Evolutionary conservation across 2,888 invertebrate species (phyloP).

Genomic region (Blomia tropicalis): DNA sequence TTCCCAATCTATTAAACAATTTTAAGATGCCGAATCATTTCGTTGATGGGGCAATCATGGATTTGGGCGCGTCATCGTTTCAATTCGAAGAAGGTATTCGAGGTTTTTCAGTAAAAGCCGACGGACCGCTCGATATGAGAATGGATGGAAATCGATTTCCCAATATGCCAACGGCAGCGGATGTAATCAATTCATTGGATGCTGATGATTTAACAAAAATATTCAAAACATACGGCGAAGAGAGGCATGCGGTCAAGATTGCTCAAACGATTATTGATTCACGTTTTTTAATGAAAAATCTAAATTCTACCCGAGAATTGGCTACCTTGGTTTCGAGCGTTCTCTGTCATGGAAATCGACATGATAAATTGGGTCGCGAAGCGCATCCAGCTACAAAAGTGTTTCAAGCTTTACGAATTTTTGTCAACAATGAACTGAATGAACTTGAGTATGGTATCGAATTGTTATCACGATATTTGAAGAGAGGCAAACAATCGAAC

Average conservation of each 20-base stretch:
- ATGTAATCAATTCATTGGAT: slow-evolving; percentile 60
- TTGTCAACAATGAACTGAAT: slow-evolving; percentile 88
- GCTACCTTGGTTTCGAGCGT: slow-evolving; percentile 16
- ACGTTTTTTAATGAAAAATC: slow-evolving; percentile 53
- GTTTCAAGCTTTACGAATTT: slow-evolving; percentile 81
- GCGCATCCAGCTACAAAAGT: slow-evolving; percentile 67
- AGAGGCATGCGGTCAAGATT: slow-evolving; percentile 66
- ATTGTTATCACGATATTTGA: slow-evolving; percentile 55
- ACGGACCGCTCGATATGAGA: slow-evolving; percentile 85
- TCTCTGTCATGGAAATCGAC: not conserved
- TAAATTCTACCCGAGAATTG: slow-evolving; percentile 66
- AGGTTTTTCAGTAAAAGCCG: slow-evolving; percentile 66
- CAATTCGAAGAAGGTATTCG: slow-evolving; percentile 65
- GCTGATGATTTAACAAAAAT: slow-evolving; percentile 64
- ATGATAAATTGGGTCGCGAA: slow-evolving; percentile 55
- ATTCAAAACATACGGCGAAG: slow-evolving; percentile 80
- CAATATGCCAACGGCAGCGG: slow-evolving; percentile 62
- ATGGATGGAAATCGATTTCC: slow-evolving; percentile 60
- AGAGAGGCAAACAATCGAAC: slow-evolving; percentile 40
- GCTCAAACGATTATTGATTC: slow-evolving; percentile 72
- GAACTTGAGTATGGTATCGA: slow-evolving; percentile 76
- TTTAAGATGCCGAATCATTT: slow-evolving; percentile 44
- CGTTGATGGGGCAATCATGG: slow-evolving; percentile 74
- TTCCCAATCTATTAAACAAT: slow-evolving; percentile 49
- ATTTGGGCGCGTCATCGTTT: slow-evolving; percentile 89